Conservation (phyloP, 2,113 vertebrate species). For the Amazona vittata region DNA sequence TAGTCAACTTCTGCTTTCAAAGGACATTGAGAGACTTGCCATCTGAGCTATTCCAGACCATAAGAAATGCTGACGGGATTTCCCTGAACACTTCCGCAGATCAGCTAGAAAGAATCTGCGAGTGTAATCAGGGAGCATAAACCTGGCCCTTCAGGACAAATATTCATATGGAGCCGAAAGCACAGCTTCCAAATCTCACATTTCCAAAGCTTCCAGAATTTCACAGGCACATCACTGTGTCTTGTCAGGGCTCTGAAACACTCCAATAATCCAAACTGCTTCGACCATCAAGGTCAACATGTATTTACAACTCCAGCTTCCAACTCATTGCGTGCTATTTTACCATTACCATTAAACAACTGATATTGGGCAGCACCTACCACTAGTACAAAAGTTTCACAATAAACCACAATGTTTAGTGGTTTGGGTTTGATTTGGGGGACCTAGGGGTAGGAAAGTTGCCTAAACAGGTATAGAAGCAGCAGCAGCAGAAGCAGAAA, state of each 20-base stretch:
- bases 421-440: background rate
- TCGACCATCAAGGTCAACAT: background rate
- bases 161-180: background rate
- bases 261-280: background rate
- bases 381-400: fast-evolving
- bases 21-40: background rate
- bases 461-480: background rate
- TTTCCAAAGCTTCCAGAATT: background rate
- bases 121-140: background rate
- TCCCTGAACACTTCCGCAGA: background rate
- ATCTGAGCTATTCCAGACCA: background rate
- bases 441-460: background rate
- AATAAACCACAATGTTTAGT: background rate
- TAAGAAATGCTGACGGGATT: background rate
- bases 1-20: background rate
- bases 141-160: background rate
- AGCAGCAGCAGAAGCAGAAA: background rate
- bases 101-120: background rate
- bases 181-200: background rate
- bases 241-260: background rate
- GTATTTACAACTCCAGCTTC: background rate
- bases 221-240: background rate
- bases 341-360: background rate
- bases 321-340: fast-evolving
- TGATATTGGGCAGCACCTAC: background rate